phyloP scores from a whole-genome alignment of 2,888 invertebrate species.

The Drosophila setosimentum region DNA sequence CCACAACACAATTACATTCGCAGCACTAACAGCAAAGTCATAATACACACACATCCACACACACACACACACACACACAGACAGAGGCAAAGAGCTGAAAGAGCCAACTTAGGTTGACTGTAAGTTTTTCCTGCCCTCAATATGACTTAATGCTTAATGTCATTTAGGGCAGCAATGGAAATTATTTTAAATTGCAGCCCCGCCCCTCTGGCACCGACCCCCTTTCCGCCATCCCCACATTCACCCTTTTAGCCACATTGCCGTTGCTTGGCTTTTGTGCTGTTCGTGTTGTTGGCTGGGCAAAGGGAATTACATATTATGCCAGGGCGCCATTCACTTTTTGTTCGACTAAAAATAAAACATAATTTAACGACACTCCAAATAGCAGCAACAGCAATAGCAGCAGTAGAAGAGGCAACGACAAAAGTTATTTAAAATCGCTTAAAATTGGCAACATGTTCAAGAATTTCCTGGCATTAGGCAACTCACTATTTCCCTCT shows the following conservation, averaged over 20 bases:
- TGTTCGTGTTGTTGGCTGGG: conserved; percentile 42
- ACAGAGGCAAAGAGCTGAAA: conserved; percentile 26
- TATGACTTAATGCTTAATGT: conserved; percentile 79
- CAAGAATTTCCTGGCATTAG: conserved; percentile 31
- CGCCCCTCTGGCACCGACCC: neutral
- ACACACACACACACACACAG: conserved; percentile 20
- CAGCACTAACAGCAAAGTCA: conserved; percentile 39
- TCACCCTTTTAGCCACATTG: conserved; percentile 3
- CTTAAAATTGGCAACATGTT: conserved; percentile 73
- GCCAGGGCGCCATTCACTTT: conserved; percentile 47
- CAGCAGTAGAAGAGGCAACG: conserved; percentile 7
- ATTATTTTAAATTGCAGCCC: conserved; percentile 69
- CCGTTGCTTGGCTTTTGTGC: conserved; percentile 20
- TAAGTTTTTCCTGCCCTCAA: conserved; percentile 57
- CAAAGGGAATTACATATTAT: conserved; percentile 71
- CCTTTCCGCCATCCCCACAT: neutral
- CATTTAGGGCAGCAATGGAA: conserved; percentile 69
- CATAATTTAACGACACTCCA: conserved; percentile 49
- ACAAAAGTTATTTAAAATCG: conserved; percentile 68
- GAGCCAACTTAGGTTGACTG: conserved; percentile 27
- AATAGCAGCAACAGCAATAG: neutral
- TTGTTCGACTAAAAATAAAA: conserved; percentile 59
- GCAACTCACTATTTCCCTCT: neutral
- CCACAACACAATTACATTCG: conserved; percentile 11
- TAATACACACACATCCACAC: conserved; percentile 18